Percentiles rank a stretch among this genome's conserved stretches.
phyloP scores from a whole-genome alignment of 2,888 invertebrate species.

The Hyppa rectilinea region DNA sequence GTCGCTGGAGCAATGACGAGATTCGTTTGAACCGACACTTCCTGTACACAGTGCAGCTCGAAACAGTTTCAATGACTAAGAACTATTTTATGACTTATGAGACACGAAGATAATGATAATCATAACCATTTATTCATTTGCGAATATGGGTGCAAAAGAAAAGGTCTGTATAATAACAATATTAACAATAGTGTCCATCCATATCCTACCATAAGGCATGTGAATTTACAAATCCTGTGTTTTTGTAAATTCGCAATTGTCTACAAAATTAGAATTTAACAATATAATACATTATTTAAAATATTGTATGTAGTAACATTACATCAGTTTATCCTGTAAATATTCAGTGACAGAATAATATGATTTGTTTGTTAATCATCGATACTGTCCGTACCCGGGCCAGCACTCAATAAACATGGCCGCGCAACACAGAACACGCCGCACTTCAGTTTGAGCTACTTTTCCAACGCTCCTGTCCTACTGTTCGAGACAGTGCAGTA shows the following conservation, averaged over 20 bases:
- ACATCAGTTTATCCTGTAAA: too few species aligned
- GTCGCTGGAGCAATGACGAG: conserved; percentile 2
- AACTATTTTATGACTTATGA: neutral
- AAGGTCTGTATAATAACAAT: too few species aligned
- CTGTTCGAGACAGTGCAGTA: neutral
- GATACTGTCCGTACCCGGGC: neutral
- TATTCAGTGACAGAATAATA: too few species aligned
- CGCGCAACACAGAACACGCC: neutral
- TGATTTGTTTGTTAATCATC: neutral
- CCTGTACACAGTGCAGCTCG: conserved; percentile 13
- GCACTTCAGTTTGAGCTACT: neutral
- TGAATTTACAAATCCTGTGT: too few species aligned
- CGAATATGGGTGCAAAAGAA: too few species aligned
- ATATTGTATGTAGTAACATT: too few species aligned
- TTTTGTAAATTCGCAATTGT: too few species aligned
- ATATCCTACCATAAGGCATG: too few species aligned
- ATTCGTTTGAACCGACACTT: conserved; percentile 22
- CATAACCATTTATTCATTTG: too few species aligned
- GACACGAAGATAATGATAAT: neutral
- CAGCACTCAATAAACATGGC: neutral
- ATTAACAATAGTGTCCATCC: too few species aligned
- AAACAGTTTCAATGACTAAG: neutral
- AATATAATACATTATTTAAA: too few species aligned
- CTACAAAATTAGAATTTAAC: too few species aligned
- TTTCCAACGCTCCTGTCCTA: neutral